Evolutionary conservation across 2,888 invertebrate genomes (phyloP).

Genomic region (Nephrocerus scutellatus): DNA sequence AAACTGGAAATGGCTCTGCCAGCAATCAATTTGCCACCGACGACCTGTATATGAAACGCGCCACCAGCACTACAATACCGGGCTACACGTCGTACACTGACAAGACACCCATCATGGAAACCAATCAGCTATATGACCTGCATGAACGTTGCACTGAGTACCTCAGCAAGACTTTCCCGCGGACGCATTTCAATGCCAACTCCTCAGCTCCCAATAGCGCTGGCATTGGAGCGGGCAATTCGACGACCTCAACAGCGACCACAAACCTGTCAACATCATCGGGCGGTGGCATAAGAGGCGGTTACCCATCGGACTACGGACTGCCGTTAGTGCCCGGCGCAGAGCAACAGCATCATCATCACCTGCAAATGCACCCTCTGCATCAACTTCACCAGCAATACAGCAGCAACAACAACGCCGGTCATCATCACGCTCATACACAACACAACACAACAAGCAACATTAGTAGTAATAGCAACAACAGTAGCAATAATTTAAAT

Average conservation of each 20-base stretch:
- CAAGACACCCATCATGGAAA: conserved; percentile 68
- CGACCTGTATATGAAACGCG: conserved; percentile 53
- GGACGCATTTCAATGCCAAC: conserved; percentile 42
- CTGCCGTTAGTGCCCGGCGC: conserved; percentile 58
- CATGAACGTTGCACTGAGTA: conserved; percentile 50
- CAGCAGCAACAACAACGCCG: conserved; percentile 18
- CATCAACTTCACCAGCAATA: conserved; percentile 47
- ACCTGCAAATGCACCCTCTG: conserved; percentile 48
- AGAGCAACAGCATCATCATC: conserved; percentile 45
- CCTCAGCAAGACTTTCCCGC: conserved; percentile 57
- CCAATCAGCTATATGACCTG: conserved; percentile 40
- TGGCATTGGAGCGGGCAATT: conserved; percentile 27
- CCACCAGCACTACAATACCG: conserved; percentile 53
- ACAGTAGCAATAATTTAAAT: conserved; percentile 25
- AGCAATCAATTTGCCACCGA: conserved; percentile 37
- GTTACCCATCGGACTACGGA: conserved; percentile 73
- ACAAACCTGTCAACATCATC: conserved; percentile 38
- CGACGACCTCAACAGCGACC: conserved; percentile 42
- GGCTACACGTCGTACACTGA: conserved; percentile 59
- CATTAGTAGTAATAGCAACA: conserved; percentile 16
- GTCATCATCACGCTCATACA: conserved; percentile 20
- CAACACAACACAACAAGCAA: conserved; percentile 23
- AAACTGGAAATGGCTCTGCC: no score
- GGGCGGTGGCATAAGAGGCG: conserved; percentile 32
- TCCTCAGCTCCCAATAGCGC: conserved; percentile 15